Conservation (phyloP, 2,888 invertebrate genomes). For the Polylopha cassiicola region DNA sequence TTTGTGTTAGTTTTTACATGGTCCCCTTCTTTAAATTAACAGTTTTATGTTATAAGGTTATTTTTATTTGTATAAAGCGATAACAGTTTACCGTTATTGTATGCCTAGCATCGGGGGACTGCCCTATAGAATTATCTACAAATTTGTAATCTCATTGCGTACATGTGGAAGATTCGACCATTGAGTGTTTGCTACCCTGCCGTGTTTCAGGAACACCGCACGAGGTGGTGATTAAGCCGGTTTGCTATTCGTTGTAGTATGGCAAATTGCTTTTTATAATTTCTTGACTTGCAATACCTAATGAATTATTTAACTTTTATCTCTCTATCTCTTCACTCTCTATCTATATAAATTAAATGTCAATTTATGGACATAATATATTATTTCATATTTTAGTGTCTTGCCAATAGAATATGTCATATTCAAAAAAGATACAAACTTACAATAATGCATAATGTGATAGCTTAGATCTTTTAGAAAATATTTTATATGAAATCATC, state of each 20-base stretch:
- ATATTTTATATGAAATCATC: constrained; percentile 36
- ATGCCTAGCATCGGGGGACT: constrained; percentile 14
- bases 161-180: constrained; percentile 51
- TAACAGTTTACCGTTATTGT: constrained; percentile 9
- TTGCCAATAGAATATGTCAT: constrained; percentile 73
- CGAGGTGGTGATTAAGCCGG: constrained; percentile 53
- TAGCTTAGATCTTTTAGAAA: constrained; percentile 68
- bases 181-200: constrained; percentile 56
- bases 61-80: constrained; percentile 5
- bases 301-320: constrained; percentile 37
- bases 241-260: constrained; percentile 70
- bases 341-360: constrained; percentile 61
- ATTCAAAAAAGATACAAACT: constrained; percentile 48
- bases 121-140: constrained; percentile 21
- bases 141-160: constrained; percentile 72
- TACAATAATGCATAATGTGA: constrained; percentile 65
- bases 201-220: constrained; percentile 64
- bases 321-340: constrained; percentile 71
- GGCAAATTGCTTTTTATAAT: constrained; percentile 61
- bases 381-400: constrained; percentile 58
- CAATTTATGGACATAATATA: constrained; percentile 56
- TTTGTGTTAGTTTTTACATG: constrained; percentile 18
- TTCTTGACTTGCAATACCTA: constrained; percentile 45
- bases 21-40: constrained; percentile 11
- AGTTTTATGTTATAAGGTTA: constrained; percentile 12